A percentile compares a stretch with the other conserved stretches of the same genome.
Evolutionary conservation across 2,113 vertebrate species (phyloP).

Genomic region (Elephantulus edwardii): DNA sequence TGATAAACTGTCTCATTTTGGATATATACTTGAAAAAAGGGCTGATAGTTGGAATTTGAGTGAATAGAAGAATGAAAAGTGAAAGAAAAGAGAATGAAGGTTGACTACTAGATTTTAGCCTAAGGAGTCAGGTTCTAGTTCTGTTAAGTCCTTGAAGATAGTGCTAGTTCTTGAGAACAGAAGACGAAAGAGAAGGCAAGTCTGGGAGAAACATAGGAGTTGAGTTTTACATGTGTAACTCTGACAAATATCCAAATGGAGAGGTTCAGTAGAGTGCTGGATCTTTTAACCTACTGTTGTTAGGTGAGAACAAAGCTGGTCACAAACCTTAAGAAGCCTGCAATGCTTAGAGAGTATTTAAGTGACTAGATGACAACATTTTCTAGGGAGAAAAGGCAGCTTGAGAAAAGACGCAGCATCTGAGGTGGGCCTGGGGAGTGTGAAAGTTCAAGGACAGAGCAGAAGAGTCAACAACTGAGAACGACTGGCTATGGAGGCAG

Average conservation of each 20-base stretch:
- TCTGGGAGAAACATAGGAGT: background rate
- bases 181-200: background rate
- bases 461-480: background rate
- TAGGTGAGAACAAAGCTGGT: background rate
- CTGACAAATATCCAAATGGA: background rate
- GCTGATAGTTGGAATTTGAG: background rate
- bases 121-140: too few relatives aligned
- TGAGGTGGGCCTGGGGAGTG: background rate
- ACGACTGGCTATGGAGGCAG: background rate
- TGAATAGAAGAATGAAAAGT: background rate
- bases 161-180: background rate
- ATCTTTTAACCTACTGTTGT: background rate
- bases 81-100: background rate
- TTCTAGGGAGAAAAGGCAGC: background rate
- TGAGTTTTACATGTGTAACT: background rate
- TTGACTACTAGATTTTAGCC: background rate
- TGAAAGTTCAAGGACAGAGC: background rate
- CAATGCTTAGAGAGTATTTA: background rate
- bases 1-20: background rate
- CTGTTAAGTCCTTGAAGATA: too few relatives aligned
- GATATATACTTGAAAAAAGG: background rate
- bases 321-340: background rate
- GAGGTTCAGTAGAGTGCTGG: background rate
- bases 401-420: background rate
- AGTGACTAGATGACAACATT: background rate